phyloP scores from a whole-genome alignment of 2,113 vertebrate species.

The Mohoua ochrocephala region DNA sequence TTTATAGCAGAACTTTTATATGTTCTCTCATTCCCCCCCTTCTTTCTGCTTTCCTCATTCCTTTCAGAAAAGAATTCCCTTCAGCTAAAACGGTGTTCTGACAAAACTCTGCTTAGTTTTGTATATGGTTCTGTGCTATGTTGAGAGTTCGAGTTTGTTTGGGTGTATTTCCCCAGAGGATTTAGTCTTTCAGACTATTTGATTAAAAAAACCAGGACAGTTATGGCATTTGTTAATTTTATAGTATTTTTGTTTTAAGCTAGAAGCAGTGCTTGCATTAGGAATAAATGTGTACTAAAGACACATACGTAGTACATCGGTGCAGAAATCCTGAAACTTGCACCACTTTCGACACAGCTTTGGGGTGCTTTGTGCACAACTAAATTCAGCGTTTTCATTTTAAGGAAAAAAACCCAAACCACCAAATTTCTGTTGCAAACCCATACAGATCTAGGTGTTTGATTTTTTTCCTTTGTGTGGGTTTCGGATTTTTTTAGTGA shows the following conservation, averaged over 20 bases:
- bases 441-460: not conserved
- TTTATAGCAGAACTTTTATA: conserved; percentile 65
- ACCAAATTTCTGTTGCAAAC: not conserved
- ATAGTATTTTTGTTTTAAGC: not conserved
- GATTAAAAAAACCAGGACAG: not conserved
- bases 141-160: not conserved
- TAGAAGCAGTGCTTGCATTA: conserved; percentile 14
- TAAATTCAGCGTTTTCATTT: not conserved
- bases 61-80: conserved; percentile 7
- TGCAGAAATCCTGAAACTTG: not conserved
- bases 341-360: not conserved
- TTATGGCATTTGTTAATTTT: not conserved
- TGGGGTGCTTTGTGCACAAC: not conserved
- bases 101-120: conserved; percentile 21
- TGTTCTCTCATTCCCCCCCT: not conserved
- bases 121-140: not conserved
- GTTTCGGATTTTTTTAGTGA: not conserved
- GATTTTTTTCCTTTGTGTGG: not conserved
- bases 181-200: not conserved
- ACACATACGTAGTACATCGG: not conserved
- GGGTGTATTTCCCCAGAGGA: not conserved
- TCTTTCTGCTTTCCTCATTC: conserved; percentile 19
- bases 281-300: not conserved
- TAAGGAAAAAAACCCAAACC: not conserved
- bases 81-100: not conserved